A percentile compares a stretch with the other conserved stretches of the same genome.
Conservation (phyloP, 2,113 vertebrate species). For the Amia ocellicauda region DNA sequence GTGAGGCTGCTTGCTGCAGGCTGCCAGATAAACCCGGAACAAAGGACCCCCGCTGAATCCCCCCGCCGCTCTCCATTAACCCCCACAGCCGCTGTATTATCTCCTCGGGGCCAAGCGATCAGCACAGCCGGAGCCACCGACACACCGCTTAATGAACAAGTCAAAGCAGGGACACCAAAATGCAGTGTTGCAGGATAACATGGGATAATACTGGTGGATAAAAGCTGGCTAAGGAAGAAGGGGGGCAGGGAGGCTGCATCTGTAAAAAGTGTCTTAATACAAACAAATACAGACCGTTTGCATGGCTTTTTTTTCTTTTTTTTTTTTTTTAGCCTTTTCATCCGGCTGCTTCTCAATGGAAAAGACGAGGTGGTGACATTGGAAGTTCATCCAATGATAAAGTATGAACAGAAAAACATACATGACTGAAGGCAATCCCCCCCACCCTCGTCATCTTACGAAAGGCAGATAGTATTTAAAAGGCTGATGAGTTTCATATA, state of each 20-base stretch:
- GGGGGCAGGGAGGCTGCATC: background rate
- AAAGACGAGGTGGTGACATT: no score
- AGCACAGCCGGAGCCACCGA: background rate
- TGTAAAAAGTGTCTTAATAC: background rate
- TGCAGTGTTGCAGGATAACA: background rate
- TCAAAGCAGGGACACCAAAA: constrained; percentile 7
- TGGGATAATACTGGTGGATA: background rate
- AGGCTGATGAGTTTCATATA: no score
- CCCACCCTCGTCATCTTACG: no score
- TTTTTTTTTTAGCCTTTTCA: no score
- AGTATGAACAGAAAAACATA: no score
- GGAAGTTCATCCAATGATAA: no score
- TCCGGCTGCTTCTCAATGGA: no score
- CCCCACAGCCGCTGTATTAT: constrained; percentile 57
- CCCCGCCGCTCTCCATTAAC: constrained; percentile 52
- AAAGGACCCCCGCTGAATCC: constrained; percentile 52
- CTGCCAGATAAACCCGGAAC: constrained; percentile 62
- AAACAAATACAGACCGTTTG: background rate
- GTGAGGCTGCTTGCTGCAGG: constrained; percentile 53
- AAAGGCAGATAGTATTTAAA: no score
- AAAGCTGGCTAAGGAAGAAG: background rate
- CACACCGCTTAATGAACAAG: constrained; percentile 17
- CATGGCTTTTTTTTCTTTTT: background rate
- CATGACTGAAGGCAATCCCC: no score
- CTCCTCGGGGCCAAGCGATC: constrained; percentile 23